Evolutionary conservation across 2,888 invertebrate species (phyloP).

Genomic region (Caenorhabditis wallacei): DNA sequence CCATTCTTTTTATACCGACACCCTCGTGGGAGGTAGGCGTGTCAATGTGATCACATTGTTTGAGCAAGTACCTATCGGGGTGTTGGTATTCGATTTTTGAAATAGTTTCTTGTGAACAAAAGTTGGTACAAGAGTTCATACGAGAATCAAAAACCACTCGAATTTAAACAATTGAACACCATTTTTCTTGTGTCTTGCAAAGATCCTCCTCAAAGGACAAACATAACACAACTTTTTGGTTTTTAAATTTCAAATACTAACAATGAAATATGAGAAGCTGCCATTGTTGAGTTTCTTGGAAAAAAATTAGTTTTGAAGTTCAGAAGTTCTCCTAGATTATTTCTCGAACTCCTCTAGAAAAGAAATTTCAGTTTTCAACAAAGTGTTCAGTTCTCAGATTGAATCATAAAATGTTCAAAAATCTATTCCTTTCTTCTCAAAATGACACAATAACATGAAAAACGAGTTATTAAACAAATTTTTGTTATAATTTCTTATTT

Average conservation of each 20-base stretch:
- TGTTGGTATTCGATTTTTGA: slow-evolving; percentile 47
- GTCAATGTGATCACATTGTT: slow-evolving; percentile 51
- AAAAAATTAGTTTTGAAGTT: not conserved
- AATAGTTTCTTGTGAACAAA: slow-evolving; percentile 48
- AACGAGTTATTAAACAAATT: too few relatives aligned
- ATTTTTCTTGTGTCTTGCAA: slow-evolving; percentile 2
- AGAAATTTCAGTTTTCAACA: too few relatives aligned
- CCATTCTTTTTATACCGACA: slow-evolving; percentile 39
- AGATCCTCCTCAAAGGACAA: slow-evolving; percentile 7
- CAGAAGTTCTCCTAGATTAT: not conserved
- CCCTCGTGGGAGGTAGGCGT: slow-evolving; percentile 59
- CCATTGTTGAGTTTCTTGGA: not conserved
- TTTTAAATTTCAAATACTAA: not conserved
- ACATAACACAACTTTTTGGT: slow-evolving; percentile 16
- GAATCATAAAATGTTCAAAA: too few relatives aligned
- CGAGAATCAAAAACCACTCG: slow-evolving; percentile 34
- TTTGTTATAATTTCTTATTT: too few relatives aligned
- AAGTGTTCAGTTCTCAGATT: too few relatives aligned
- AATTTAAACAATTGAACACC: slow-evolving; percentile 31
- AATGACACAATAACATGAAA: too few relatives aligned
- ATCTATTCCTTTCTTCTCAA: too few relatives aligned
- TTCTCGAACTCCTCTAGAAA: not conserved
- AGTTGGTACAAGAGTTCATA: slow-evolving; percentile 46
- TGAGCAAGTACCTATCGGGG: slow-evolving; percentile 58
- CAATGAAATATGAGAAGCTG: not conserved